Conservation (phyloP, 1,140 invertebrate genomes). For the Phenacoccus solenopsis region DNA sequence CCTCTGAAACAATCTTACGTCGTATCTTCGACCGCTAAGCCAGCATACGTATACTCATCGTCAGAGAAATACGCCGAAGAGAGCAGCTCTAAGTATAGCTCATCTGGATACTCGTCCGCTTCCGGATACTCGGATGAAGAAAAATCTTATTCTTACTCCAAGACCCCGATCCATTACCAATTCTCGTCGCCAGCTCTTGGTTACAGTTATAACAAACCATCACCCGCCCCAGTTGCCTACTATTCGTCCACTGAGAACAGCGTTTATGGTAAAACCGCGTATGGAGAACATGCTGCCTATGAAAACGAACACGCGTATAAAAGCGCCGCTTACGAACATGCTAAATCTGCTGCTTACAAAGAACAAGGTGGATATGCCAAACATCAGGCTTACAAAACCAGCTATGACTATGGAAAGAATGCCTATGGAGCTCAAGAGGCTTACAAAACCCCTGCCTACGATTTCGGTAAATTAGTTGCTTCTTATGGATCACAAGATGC, state of each 20-base stretch:
- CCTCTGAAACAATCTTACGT: neutral
- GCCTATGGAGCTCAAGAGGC: neutral
- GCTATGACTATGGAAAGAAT: neutral
- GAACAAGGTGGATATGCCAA: neutral
- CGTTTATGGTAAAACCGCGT: neutral
- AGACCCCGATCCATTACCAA: neutral
- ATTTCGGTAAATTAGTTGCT: neutral
- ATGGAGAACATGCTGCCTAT: neutral
- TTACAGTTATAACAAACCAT: neutral
- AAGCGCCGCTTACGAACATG: neutral
- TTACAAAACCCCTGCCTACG: neutral
- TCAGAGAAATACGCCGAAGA: conserved; percentile 9
- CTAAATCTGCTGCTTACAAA: no score
- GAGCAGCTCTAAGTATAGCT: neutral
- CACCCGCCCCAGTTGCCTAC: neutral
- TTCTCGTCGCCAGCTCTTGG: neutral
- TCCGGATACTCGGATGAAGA: neutral
- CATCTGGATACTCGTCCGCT: neutral
- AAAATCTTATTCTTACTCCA: neutral
- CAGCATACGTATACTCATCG: neutral
- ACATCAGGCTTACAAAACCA: neutral
- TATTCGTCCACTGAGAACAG: neutral
- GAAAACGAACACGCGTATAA: neutral
- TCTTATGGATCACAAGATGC: neutral
- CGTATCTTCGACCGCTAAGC: neutral